Evolutionary conservation across 2,888 invertebrate species (phyloP).

Genomic region (Acronicta psi): DNA sequence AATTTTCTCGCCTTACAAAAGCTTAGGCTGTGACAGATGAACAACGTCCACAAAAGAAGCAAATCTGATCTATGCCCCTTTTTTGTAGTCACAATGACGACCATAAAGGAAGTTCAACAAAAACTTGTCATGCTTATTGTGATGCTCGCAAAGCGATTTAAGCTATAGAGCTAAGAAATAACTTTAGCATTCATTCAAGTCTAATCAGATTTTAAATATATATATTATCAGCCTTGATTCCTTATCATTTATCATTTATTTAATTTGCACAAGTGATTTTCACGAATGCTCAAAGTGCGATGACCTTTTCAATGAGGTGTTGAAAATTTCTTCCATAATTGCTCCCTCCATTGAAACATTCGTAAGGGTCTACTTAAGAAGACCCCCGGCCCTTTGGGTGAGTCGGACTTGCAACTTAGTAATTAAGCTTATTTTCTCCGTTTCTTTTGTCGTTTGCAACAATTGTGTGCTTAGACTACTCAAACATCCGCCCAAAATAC

Average conservation of each 20-base stretch:
- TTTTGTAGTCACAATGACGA: slow-evolving; percentile 57
- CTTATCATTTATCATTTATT: slow-evolving; percentile 28
- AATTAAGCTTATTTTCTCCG: slow-evolving; percentile 85
- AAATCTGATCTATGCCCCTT: slow-evolving; percentile 59
- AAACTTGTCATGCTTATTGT: slow-evolving; percentile 38
- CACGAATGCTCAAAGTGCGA: slow-evolving; percentile 48
- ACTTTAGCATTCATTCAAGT: slow-evolving; percentile 27
- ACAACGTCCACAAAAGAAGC: slow-evolving; percentile 60
- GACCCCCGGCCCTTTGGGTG: slow-evolving; percentile 74
- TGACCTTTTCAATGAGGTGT: slow-evolving; percentile 73
- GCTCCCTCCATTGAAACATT: slow-evolving; percentile 81
- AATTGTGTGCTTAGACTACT: slow-evolving; percentile 71
- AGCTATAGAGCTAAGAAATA: slow-evolving; percentile 24
- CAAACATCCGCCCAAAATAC: slow-evolving; percentile 38
- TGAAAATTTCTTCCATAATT: slow-evolving; percentile 81
- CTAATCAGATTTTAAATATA: slow-evolving; percentile 25
- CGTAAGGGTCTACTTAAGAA: slow-evolving; percentile 79
- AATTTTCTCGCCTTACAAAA: slow-evolving; percentile 60
- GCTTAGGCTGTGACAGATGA: slow-evolving; percentile 60
- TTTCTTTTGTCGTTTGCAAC: slow-evolving; percentile 79
- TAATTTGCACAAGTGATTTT: slow-evolving; percentile 31
- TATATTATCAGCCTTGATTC: slow-evolving; percentile 14
- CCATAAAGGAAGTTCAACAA: slow-evolving; percentile 47
- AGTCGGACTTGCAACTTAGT: slow-evolving; percentile 81
- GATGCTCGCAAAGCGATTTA: slow-evolving; percentile 43